Conservation (phyloP, 2,797 vertebrate genomes). For the Mus spretus region DNA sequence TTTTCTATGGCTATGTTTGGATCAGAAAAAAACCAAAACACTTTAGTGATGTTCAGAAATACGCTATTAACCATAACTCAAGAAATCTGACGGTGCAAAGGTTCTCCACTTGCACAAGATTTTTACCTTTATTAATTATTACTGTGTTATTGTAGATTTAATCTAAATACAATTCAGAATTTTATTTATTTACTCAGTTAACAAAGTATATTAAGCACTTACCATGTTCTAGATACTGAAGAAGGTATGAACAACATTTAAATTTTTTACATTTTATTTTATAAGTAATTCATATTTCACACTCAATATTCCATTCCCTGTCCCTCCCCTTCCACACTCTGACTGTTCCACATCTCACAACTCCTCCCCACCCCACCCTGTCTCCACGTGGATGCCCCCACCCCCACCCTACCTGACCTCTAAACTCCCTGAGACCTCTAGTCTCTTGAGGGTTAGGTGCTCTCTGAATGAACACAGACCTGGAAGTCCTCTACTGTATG, state of each 20-base stretch:
- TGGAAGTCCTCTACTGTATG: no score
- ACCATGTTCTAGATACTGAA: slow-evolving; percentile 19
- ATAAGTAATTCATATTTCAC: no score
- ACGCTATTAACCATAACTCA: slow-evolving; percentile 38
- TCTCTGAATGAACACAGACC: no score
- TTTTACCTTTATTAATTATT: slow-evolving; percentile 42
- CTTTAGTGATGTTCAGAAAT: slow-evolving; percentile 20
- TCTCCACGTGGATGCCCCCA: no score
- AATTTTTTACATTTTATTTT: no score
- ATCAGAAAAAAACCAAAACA: not conserved
- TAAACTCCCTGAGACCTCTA: no score
- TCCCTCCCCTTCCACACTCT: no score
- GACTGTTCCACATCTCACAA: no score
- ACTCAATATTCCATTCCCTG: no score
- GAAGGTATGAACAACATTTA: slow-evolving; percentile 3
- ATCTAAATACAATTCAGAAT: slow-evolving; percentile 40
- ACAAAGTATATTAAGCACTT: slow-evolving; percentile 49
- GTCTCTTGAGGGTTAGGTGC: no score
- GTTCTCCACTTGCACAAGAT: slow-evolving; percentile 13
- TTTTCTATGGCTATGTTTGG: slow-evolving; percentile 52
- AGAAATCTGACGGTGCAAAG: slow-evolving; percentile 11
- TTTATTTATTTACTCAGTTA: slow-evolving; percentile 2
- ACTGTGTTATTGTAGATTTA: slow-evolving; percentile 44
- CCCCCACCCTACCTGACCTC: no score
- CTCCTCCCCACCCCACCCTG: no score